Evolutionary conservation across 2,888 invertebrate genomes (phyloP).

Genomic region (Dryocosmus kuriphilus): DNA sequence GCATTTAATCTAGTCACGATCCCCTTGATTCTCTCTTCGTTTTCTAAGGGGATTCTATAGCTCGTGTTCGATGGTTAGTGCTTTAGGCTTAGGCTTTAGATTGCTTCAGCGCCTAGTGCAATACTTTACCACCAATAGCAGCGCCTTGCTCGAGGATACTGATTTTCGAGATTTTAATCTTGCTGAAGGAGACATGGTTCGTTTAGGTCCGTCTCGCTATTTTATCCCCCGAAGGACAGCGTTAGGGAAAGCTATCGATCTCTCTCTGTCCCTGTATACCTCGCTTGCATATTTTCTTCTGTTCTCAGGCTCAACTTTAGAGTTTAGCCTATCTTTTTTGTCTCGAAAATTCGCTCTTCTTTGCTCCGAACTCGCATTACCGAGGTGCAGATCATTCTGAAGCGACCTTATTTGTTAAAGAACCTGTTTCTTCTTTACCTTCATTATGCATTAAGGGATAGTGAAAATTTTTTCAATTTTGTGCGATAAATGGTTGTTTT

Average conservation of each 20-base stretch:
- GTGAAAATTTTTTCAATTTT: neutral
- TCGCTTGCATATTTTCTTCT: constrained; percentile 43
- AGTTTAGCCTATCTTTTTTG: constrained; percentile 41
- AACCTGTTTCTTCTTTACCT: neutral
- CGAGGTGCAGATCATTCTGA: neutral
- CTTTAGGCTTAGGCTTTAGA: constrained; percentile 34
- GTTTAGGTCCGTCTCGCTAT: constrained; percentile 52
- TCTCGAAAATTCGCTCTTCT: constrained; percentile 1
- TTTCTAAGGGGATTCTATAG: neutral
- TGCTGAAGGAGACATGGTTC: constrained; percentile 64
- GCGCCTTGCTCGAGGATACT: constrained; percentile 59
- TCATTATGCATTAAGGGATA: neutral
- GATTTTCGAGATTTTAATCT: constrained; percentile 74
- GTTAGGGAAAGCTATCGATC: constrained; percentile 43
- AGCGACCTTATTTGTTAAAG: neutral
- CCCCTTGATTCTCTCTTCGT: neutral
- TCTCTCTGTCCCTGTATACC: constrained; percentile 23
- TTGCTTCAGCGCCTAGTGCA: constrained; percentile 10
- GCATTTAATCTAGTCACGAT: constrained; percentile 28
- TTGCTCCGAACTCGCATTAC: constrained; percentile 24
- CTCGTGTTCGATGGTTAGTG: constrained; percentile 22
- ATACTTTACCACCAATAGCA: constrained; percentile 41
- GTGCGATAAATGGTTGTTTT: neutral
- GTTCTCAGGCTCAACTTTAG: constrained; percentile 43
- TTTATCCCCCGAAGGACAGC: constrained; percentile 45